These are phyloP conservation scores for Mycalesis mineus DNA, from an alignment of 2,888 invertebrate genomes.

Conservation along the genomic window DNA sequence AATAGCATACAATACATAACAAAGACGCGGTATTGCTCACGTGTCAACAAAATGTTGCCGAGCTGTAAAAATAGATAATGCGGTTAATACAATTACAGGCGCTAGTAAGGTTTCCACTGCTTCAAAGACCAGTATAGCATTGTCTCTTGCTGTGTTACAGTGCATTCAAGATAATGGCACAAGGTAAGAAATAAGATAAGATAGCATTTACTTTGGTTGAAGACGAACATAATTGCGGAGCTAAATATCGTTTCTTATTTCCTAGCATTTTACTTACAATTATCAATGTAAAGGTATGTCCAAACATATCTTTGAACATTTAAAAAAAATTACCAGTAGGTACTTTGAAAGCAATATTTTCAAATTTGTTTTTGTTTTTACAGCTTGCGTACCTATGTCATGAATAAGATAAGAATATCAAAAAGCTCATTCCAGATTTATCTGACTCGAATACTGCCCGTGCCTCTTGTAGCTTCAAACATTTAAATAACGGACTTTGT, in stretches of 20 bases:
- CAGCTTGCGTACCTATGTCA: no score
- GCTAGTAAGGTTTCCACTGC: slow-evolving; percentile 41
- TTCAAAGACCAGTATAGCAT: slow-evolving; percentile 38
- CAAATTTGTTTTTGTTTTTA: no score
- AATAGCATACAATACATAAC: not conserved
- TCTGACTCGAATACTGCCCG: no score
- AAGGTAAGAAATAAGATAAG: slow-evolving; percentile 35
- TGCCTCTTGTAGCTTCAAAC: no score
- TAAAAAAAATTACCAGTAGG: no score
- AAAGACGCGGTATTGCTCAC: slow-evolving; percentile 9
- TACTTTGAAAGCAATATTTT: no score
- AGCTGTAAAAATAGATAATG: slow-evolving; percentile 41
- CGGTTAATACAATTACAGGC: slow-evolving; percentile 48
- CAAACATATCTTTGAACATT: no score
- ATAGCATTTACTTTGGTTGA: no score
- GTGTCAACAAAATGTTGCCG: slow-evolving; percentile 19
- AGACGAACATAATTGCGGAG: slow-evolving; percentile 10
- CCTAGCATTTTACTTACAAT: not conserved
- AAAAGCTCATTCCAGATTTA: no score
- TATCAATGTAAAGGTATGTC: no score
- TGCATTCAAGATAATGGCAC: slow-evolving; percentile 34
- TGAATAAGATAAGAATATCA: no score
- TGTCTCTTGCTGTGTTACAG: slow-evolving; percentile 30
- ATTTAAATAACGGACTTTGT: no score
- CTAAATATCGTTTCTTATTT: slow-evolving; percentile 2